A percentile compares a stretch with the other conserved stretches of the same genome.
Evolutionary conservation across 2,888 invertebrate genomes (phyloP).

Genomic region (Carcina quercana): DNA sequence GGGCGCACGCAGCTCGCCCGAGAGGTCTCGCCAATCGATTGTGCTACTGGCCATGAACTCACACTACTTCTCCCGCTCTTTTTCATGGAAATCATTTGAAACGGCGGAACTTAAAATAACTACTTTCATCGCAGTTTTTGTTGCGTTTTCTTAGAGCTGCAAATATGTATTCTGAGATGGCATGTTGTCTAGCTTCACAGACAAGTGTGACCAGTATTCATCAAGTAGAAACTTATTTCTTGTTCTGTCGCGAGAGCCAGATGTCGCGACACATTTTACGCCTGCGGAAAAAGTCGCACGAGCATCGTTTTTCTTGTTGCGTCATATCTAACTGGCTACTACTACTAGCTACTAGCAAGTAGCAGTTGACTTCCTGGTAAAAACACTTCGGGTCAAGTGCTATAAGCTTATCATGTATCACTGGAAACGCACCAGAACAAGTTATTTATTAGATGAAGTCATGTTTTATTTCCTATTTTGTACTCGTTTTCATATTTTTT

Average conservation of each 20-base stretch:
- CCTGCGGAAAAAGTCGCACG: slow-evolving; percentile 51
- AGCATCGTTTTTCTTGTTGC: slow-evolving; percentile 59
- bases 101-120: slow-evolving; percentile 1
- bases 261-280: slow-evolving; percentile 39
- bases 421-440: too few relatives aligned
- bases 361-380: too few relatives aligned
- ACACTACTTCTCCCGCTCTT: slow-evolving; percentile 32
- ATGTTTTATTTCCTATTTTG: too few relatives aligned
- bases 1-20: slow-evolving; percentile 28
- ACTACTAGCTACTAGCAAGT: too few relatives aligned
- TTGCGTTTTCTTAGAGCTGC: slow-evolving; percentile 17
- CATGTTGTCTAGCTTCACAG: slow-evolving; percentile 19
- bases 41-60: slow-evolving; percentile 62
- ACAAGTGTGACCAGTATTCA: slow-evolving; percentile 40
- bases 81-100: slow-evolving; percentile 35
- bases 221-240: slow-evolving; percentile 47
- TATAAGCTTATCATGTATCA: too few relatives aligned
- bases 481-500: too few relatives aligned
- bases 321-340: too few relatives aligned
- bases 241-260: slow-evolving; percentile 23
- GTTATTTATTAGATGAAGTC: too few relatives aligned
- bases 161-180: slow-evolving; percentile 6
- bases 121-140: neutral
- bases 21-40: slow-evolving; percentile 55
- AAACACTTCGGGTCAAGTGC: too few relatives aligned